Percentiles rank a stretch among this genome's conserved stretches.
Conservation (phyloP, 2,888 invertebrate genomes). For the Ichneumon xanthorius region DNA sequence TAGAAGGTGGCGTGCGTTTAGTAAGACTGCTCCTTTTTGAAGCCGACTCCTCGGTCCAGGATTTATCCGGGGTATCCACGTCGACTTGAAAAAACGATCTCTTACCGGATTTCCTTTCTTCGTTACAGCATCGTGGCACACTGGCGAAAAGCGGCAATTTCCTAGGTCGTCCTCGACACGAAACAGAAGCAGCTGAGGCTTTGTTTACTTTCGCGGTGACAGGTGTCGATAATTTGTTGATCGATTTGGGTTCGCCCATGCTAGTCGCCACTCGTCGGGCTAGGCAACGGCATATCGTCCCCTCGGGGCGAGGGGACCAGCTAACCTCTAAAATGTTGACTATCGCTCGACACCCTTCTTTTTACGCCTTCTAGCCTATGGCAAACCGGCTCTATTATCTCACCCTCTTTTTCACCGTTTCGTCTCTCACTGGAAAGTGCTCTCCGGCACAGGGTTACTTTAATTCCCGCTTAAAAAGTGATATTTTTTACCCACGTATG, state of each 20-base stretch:
- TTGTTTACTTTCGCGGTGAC: neutral
- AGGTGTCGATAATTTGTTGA: neutral
- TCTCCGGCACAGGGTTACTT: no score
- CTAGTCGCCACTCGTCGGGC: neutral
- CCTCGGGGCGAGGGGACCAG: neutral
- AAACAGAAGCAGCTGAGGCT: neutral
- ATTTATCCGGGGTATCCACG: neutral
- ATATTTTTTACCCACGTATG: no score
- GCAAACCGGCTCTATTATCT: no score
- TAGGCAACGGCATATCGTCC: neutral
- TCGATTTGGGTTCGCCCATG: neutral
- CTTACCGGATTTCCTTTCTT: neutral
- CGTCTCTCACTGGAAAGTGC: no score
- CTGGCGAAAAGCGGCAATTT: neutral
- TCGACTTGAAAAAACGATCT: neutral
- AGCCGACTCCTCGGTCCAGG: neutral
- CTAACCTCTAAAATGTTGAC: neutral
- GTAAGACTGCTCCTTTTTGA: neutral
- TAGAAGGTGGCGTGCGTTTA: neutral
- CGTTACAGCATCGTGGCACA: neutral
- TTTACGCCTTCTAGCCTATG: no score
- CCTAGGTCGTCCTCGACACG: neutral
- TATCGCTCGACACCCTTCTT: no score
- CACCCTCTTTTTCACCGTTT: no score
- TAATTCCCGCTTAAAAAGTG: no score